Conservation (phyloP, 2,797 vertebrate genomes). For the Varecia variegata region DNA sequence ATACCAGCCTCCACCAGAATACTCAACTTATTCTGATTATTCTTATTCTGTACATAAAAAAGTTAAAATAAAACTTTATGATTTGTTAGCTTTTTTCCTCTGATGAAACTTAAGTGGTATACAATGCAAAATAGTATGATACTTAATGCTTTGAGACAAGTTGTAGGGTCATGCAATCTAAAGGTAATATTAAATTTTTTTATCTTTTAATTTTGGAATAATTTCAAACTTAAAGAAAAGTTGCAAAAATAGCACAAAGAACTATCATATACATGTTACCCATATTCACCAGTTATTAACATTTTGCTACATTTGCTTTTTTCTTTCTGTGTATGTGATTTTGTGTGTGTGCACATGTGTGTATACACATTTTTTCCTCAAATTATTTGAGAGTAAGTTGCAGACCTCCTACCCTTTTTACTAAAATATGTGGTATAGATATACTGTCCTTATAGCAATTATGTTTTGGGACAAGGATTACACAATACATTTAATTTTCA, state of each 20-base stretch:
- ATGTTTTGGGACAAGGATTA: background rate
- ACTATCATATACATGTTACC: background rate
- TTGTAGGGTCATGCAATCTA: background rate
- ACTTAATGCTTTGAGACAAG: background rate
- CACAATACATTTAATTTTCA: background rate
- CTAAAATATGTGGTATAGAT: background rate
- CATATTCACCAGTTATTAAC: background rate
- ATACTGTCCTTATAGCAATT: background rate
- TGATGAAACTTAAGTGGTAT: background rate
- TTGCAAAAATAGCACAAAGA: background rate
- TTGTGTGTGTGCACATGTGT: background rate
- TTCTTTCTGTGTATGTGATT: background rate
- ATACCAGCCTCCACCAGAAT: background rate
- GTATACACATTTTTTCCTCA: background rate
- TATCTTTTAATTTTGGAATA: constrained; percentile 26
- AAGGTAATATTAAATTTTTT: constrained; percentile 20
- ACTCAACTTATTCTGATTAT: background rate
- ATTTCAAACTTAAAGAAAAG: background rate
- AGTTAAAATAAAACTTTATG: background rate
- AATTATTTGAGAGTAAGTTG: background rate
- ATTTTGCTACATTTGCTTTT: constrained; percentile 10
- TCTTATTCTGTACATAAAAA: background rate
- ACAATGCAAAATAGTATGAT: background rate
- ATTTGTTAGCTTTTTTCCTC: background rate
- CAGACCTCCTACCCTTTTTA: background rate